Evolutionary conservation across 2,888 invertebrate species (phyloP).

Genomic region (Dynastes grantii): DNA sequence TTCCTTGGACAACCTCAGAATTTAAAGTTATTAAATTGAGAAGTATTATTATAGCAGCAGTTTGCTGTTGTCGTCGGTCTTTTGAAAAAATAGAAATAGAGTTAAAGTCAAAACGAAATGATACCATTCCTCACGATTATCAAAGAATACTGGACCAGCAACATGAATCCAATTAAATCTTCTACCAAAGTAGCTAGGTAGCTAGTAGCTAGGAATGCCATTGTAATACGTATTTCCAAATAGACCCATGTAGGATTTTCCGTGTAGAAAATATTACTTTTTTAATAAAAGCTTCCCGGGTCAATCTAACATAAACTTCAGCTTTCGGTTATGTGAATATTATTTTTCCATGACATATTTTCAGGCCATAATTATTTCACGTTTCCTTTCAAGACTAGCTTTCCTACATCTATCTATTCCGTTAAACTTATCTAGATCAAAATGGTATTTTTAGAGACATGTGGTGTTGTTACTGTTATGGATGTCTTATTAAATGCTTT

Average conservation of each 20-base stretch:
- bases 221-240: neutral
- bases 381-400: neutral
- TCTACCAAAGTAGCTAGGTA: no score
- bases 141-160: no score
- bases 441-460: neutral
- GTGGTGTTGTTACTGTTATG: neutral
- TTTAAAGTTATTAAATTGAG: no score
- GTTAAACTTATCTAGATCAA: constrained; percentile 10
- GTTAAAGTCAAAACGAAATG: no score
- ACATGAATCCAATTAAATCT: no score
- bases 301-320: neutral
- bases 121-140: no score
- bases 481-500: constrained; percentile 18
- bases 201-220: no score
- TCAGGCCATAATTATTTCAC: neutral
- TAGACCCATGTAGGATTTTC: neutral
- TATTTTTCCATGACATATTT: neutral
- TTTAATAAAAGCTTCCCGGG: neutral
- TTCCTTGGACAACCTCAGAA: no score
- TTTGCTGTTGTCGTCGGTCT: no score
- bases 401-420: constrained; percentile 10
- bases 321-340: constrained; percentile 2
- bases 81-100: no score
- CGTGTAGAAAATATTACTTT: neutral
- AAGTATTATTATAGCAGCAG: no score